Evolutionary conservation across 2,113 vertebrate genomes (phyloP).

Genomic region (Damaliscus lunatus): DNA sequence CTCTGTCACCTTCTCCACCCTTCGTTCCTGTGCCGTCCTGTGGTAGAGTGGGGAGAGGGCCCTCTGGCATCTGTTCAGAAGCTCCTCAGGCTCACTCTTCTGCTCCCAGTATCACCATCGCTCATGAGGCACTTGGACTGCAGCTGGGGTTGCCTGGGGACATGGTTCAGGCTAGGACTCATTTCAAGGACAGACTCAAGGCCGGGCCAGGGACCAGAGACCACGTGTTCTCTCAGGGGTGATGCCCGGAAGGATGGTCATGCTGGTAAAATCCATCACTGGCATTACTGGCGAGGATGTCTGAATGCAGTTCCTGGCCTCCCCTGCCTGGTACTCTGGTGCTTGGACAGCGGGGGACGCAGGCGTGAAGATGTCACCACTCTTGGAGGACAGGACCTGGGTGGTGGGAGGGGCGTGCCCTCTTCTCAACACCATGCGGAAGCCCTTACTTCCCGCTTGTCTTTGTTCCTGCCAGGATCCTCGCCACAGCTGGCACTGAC

Average conservation of each 20-base stretch:
- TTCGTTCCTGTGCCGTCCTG: accelerated
- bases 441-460: neutral
- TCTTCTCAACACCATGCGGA: neutral
- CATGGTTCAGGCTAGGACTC: neutral
- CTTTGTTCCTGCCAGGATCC: conserved; percentile 83
- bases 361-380: neutral
- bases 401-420: too few relatives aligned
- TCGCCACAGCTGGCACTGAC: conserved; percentile 93
- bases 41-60: accelerated
- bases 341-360: neutral
- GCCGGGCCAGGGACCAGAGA: neutral
- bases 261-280: neutral
- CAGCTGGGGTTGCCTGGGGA: neutral
- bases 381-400: neutral
- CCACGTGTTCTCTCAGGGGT: neutral
- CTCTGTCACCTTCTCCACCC: accelerated
- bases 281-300: accelerated
- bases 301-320: neutral
- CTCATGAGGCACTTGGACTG: neutral
- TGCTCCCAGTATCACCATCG: accelerated
- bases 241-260: neutral
- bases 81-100: too few relatives aligned
- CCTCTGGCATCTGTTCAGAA: accelerated
- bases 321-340: neutral
- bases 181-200: neutral